Conservation (phyloP, 2,797 vertebrate genomes). For the Eupleurogrammus muticus region DNA sequence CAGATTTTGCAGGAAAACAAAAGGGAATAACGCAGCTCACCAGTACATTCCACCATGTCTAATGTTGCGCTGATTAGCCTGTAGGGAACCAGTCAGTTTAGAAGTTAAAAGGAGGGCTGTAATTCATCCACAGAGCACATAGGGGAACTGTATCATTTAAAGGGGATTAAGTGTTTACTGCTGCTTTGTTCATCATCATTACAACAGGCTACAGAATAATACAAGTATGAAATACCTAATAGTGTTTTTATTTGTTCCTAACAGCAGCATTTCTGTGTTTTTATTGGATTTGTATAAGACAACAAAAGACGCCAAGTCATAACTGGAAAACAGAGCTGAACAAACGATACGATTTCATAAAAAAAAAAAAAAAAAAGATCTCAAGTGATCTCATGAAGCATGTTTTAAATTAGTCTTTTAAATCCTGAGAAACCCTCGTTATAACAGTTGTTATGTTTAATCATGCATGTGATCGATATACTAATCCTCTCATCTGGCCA, state of each 20-base stretch:
- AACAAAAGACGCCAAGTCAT: neutral
- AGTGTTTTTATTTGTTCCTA: constrained; percentile 1
- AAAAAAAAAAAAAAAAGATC: neutral
- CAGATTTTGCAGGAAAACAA: constrained; percentile 39
- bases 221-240: constrained; percentile 15
- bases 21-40: constrained; percentile 22
- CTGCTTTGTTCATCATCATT: constrained; percentile 23
- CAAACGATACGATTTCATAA: constrained; percentile 9
- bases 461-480: constrained; percentile 66
- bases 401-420: constrained; percentile 21
- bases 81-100: constrained; percentile 13
- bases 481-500: constrained; percentile 56
- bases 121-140: constrained; percentile 33
- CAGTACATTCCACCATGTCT: constrained; percentile 6
- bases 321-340: neutral
- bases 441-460: constrained; percentile 54
- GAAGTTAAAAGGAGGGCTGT: constrained; percentile 20
- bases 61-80: constrained; percentile 25
- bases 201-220: neutral
- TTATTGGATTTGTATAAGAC: constrained; percentile 21
- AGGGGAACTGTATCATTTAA: constrained; percentile 6
- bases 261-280: neutral
- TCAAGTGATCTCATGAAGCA: neutral
- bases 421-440: constrained; percentile 50
- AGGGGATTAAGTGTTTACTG: constrained; percentile 13